Conservation (phyloP, 2,797 vertebrate species). For the Rhyacichthys aspro region DNA sequence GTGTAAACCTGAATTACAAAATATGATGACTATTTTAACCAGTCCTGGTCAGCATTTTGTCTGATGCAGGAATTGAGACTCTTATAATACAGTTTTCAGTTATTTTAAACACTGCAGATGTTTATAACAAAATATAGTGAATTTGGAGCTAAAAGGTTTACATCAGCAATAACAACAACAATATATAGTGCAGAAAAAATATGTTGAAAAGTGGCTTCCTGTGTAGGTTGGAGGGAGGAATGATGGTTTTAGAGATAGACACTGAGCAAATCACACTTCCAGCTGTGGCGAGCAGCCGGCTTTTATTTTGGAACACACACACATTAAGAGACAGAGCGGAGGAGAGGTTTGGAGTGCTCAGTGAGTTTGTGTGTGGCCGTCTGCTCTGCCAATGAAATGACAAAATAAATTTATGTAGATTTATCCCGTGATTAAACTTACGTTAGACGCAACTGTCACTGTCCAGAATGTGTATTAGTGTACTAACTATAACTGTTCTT, state of each 20-base stretch:
- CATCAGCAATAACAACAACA: too few species aligned
- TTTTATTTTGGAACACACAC: slow-evolving; percentile 56
- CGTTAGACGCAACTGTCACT: neutral
- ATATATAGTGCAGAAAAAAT: neutral
- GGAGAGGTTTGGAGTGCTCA: neutral
- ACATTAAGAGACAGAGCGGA: slow-evolving; percentile 8
- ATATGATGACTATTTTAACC: too few species aligned
- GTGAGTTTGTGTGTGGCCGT: slow-evolving; percentile 34
- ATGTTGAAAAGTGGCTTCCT: slow-evolving; percentile 71
- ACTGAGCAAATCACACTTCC: slow-evolving; percentile 67
- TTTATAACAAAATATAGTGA: too few species aligned
- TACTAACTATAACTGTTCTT: neutral
- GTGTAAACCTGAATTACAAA: too few species aligned
- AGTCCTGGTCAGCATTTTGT: too few species aligned
- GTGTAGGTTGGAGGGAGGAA: slow-evolving; percentile 31
- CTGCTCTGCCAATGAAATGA: neutral
- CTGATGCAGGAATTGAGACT: too few species aligned
- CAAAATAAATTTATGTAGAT: neutral
- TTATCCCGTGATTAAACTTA: slow-evolving; percentile 4
- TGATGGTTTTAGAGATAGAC: slow-evolving; percentile 54
- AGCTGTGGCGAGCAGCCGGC: slow-evolving; percentile 64
- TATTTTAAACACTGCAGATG: too few species aligned
- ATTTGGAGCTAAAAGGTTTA: too few species aligned
- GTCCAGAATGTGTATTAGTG: neutral
- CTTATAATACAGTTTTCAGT: too few species aligned